A percentile compares a stretch with the other conserved stretches of the same genome.
Conservation (phyloP, 2,797 vertebrate species). For the Pseudocheirus occidentalis region DNA sequence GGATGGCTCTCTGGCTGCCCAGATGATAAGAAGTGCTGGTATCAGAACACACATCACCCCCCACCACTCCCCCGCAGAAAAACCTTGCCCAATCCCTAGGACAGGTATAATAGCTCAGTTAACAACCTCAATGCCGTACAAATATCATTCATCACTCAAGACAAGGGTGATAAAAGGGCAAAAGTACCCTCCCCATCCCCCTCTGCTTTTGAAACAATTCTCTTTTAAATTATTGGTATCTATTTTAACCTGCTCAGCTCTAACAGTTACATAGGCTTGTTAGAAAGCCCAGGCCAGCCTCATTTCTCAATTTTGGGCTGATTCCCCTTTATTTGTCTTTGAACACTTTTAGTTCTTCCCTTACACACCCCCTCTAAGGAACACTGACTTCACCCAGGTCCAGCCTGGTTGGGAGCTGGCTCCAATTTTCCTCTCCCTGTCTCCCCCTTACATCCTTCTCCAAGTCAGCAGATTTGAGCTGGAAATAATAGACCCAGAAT, state of each 20-base stretch:
- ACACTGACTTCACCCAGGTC: not conserved
- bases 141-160: constrained; percentile 40
- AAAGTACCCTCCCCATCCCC: not conserved
- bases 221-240: not conserved
- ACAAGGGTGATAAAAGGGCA: constrained; percentile 49
- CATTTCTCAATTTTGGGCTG: not conserved
- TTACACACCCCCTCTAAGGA: not conserved
- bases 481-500: constrained; percentile 69
- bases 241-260: constrained; percentile 9
- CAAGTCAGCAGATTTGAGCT: constrained; percentile 68
- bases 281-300: not conserved
- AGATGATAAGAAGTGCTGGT: not conserved
- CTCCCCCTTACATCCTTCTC: constrained; percentile 54
- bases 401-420: constrained; percentile 25
- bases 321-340: not conserved
- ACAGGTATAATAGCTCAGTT: constrained; percentile 7
- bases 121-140: constrained; percentile 9
- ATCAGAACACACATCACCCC: not conserved
- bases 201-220: constrained; percentile 10
- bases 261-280: not conserved
- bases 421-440: constrained; percentile 55
- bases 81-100: not conserved
- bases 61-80: not conserved
- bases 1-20: not conserved
- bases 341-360: not conserved